phyloP scores from a whole-genome alignment of 2,888 invertebrate genomes.

The Lithophane ornitopus region DNA sequence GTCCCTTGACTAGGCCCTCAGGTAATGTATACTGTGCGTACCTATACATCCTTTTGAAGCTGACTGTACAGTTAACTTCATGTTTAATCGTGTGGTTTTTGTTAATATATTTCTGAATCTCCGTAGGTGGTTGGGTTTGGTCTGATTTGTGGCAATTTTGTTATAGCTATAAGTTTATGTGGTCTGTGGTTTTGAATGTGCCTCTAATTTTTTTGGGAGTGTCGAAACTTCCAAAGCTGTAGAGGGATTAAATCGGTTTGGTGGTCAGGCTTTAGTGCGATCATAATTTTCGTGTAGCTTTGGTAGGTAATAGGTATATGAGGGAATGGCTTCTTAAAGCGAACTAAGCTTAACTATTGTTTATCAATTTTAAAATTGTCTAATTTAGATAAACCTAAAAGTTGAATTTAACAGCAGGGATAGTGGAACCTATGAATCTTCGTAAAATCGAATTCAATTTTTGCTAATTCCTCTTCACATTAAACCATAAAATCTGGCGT shows the following conservation, averaged over 20 bases:
- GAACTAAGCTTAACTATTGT: background rate
- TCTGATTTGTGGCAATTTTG: conserved; percentile 46
- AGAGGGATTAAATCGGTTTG: conserved; percentile 3
- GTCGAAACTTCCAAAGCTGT: conserved; percentile 8
- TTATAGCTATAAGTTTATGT: conserved; percentile 11
- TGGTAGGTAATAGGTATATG: too few relatives aligned
- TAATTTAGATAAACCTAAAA: background rate
- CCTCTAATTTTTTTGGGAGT: background rate
- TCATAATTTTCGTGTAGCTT: background rate
- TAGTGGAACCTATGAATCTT: background rate
- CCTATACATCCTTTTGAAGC: background rate
- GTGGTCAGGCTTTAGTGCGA: background rate
- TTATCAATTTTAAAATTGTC: background rate
- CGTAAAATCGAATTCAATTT: background rate
- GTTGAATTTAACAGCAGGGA: background rate
- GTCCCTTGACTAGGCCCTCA: too few relatives aligned
- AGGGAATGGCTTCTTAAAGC: background rate
- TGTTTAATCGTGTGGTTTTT: conserved; percentile 55
- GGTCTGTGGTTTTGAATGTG: conserved; percentile 29
- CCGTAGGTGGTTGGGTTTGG: conserved; percentile 43
- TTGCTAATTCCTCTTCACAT: conserved; percentile 13
- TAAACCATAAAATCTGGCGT: background rate
- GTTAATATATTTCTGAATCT: conserved; percentile 51
- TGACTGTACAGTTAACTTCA: conserved; percentile 45
- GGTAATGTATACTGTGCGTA: too few relatives aligned